Conservation (phyloP, 2,797 vertebrate genomes). For the Sebastes trivittatus region DNA sequence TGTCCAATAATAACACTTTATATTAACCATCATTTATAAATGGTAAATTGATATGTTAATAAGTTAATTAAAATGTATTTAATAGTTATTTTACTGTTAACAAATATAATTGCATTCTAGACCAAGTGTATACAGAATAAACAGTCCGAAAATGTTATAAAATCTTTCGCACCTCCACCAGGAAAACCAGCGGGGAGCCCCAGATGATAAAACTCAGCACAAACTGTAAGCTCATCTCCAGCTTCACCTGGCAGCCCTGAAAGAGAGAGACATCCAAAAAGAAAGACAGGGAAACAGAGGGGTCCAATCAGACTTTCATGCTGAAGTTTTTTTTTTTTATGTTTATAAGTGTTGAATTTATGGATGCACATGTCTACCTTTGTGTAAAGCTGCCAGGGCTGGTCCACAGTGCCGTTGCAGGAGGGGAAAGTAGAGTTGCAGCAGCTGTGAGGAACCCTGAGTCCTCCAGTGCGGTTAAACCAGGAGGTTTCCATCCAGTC, state of each 20-base stretch:
- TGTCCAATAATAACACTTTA: background rate
- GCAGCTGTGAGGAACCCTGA: slow-evolving; percentile 71
- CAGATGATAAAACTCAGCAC: slow-evolving; percentile 52
- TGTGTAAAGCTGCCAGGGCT: slow-evolving; percentile 53
- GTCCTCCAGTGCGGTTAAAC: slow-evolving; percentile 60
- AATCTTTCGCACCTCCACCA: slow-evolving; percentile 60
- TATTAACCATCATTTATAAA: too few relatives aligned
- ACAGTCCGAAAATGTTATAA: background rate
- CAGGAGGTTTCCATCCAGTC: slow-evolving; percentile 75
- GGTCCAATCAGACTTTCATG: background rate
- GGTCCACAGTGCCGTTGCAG: slow-evolving; percentile 60
- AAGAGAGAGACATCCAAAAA: background rate
- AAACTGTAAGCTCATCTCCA: slow-evolving; percentile 54
- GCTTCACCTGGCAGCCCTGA: slow-evolving; percentile 71
- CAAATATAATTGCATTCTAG: background rate
- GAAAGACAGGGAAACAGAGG: background rate
- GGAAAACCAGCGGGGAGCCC: slow-evolving; percentile 31
- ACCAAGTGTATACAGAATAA: background rate
- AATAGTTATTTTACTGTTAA: too few relatives aligned
- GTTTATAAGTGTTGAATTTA: background rate
- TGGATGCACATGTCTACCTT: slow-evolving; percentile 40
- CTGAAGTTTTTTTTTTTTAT: background rate
- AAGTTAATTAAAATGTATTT: too few relatives aligned
- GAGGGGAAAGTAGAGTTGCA: slow-evolving; percentile 62
- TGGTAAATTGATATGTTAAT: too few relatives aligned